Percentiles rank a stretch among this genome's conserved stretches.
Evolutionary conservation across 2,888 invertebrate species (phyloP).

Genomic region (Lomographa bimaculata): DNA sequence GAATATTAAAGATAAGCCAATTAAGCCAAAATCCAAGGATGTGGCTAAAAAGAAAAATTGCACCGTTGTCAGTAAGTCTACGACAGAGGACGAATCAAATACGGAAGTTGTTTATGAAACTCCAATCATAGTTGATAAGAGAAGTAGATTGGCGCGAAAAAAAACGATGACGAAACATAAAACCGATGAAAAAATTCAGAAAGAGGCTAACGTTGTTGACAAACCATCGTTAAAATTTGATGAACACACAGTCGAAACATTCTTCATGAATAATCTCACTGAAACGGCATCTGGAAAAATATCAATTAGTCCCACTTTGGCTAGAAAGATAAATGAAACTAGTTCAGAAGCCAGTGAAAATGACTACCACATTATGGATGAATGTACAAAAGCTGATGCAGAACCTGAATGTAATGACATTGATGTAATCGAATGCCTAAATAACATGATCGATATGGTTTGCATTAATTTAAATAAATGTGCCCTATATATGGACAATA

Average conservation of each 20-base stretch:
- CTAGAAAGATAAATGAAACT: conserved; percentile 58
- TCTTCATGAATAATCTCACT: conserved; percentile 56
- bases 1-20: conserved; percentile 40
- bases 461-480: conserved; percentile 56
- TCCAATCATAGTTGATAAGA: conserved; percentile 44
- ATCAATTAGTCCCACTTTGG: conserved; percentile 56
- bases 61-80: conserved; percentile 43
- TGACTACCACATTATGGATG: conserved; percentile 32
- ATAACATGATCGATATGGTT: conserved; percentile 58
- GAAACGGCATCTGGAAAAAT: conserved; percentile 44
- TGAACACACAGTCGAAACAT: conserved; percentile 50
- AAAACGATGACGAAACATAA: conserved; percentile 8
- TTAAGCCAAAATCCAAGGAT: too few species aligned
- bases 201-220: conserved; percentile 13
- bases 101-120: conserved; percentile 51
- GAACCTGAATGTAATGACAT: conserved; percentile 39
- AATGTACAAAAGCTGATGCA: conserved; percentile 31
- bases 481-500: conserved; percentile 40
- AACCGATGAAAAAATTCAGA: too few species aligned
- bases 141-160: conserved; percentile 27
- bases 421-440: conserved; percentile 59
- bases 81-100: conserved; percentile 58
- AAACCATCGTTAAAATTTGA: conserved; percentile 38
- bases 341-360: conserved; percentile 57
- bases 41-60: conserved; percentile 30